Evolutionary conservation across 1,140 invertebrate genomes (phyloP).

Genomic region (Brachionus paranguensis): DNA sequence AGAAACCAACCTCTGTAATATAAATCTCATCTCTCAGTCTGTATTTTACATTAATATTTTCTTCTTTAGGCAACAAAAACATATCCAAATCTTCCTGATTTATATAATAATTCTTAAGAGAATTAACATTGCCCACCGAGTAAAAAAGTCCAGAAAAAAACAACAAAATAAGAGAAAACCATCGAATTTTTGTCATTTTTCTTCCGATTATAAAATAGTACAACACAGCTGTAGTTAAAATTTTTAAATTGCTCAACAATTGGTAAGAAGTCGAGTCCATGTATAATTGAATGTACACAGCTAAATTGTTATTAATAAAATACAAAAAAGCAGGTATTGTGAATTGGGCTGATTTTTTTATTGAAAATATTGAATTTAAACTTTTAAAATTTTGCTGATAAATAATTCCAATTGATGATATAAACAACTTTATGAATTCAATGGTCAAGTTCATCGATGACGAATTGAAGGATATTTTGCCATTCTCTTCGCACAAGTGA

Average conservation of each 20-base stretch:
- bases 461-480: constrained; percentile 50
- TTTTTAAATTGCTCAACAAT: constrained; percentile 53
- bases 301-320: constrained; percentile 50
- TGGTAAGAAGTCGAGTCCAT: constrained; percentile 56
- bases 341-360: constrained; percentile 44
- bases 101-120: neutral
- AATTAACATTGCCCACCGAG: neutral
- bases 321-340: constrained; percentile 51
- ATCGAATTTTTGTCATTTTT: constrained; percentile 42
- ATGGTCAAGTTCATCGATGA: constrained; percentile 49
- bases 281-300: constrained; percentile 51
- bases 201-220: constrained; percentile 52
- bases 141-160: neutral
- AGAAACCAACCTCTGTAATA: constrained; percentile 47
- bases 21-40: constrained; percentile 40
- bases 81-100: neutral
- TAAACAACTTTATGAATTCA: constrained; percentile 49
- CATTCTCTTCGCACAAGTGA: constrained; percentile 50
- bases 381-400: constrained; percentile 42
- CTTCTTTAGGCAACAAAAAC: neutral
- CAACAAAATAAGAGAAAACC: constrained; percentile 19
- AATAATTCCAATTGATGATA: neutral
- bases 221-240: constrained; percentile 50
- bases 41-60: neutral
- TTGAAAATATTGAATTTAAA: constrained; percentile 39